These are phyloP conservation scores for Temnothorax nylanderi DNA, from an alignment of 1,140 invertebrate species.

Conservation along the genomic window DNA sequence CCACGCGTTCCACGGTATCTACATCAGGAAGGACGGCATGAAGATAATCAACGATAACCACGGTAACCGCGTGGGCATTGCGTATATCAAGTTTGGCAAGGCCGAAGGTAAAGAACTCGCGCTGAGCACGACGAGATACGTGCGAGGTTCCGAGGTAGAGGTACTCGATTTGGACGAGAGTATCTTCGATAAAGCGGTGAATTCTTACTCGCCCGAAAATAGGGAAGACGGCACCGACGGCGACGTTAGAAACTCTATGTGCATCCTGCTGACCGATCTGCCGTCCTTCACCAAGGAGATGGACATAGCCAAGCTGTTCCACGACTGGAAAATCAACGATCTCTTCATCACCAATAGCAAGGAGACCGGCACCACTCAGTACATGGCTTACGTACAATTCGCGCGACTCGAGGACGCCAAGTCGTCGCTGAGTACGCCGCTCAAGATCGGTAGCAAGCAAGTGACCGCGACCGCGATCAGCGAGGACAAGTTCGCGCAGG, in stretches of 20 bases:
- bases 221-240: conserved; percentile 76
- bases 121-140: conserved; percentile 84
- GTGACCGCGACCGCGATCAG: conserved; percentile 86
- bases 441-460: conserved; percentile 87
- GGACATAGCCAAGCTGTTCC: conserved; percentile 92
- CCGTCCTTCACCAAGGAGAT: conserved; percentile 92
- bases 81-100: conserved; percentile 92
- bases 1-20: conserved; percentile 92
- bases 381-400: conserved; percentile 91
- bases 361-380: conserved; percentile 86
- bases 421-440: conserved; percentile 86
- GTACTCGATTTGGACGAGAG: conserved; percentile 88
- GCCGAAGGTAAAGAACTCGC: conserved; percentile 90
- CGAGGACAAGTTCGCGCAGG: conserved; percentile 85
- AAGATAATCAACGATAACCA: conserved; percentile 94
- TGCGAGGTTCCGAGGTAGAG: conserved; percentile 87
- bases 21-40: conserved; percentile 93
- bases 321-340: conserved; percentile 88
- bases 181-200: conserved; percentile 88
- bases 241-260: conserved; percentile 82
- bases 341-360: conserved; percentile 89
- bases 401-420: conserved; percentile 89
- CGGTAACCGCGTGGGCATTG: conserved; percentile 92
- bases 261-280: conserved; percentile 89
- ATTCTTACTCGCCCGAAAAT: conserved; percentile 86